These are phyloP conservation scores for Parnassius mnemosyne DNA, from an alignment of 2,888 invertebrate species.

Conservation along the genomic window DNA sequence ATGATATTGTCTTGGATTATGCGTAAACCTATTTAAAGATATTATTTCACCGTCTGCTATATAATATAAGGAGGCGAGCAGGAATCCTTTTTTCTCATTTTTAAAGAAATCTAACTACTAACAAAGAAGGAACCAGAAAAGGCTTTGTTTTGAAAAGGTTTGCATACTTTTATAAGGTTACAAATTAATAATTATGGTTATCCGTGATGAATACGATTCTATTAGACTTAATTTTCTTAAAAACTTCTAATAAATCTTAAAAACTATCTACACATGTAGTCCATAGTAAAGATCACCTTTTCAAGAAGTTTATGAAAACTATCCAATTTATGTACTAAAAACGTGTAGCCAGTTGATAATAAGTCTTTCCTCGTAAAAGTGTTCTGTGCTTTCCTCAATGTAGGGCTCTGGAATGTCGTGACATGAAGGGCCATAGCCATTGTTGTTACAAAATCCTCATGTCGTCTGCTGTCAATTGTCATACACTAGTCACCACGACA, in stretches of 20 bases:
- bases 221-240: neutral
- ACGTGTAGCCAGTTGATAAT: conserved; percentile 15
- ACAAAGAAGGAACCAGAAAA: neutral
- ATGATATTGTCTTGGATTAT: neutral
- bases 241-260: neutral
- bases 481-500: conserved; percentile 1
- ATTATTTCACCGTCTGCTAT: neutral
- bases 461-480: conserved; percentile 21
- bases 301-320: neutral
- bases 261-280: no score
- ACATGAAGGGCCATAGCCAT: conserved; percentile 30
- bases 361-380: conserved; percentile 18
- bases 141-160: no score
- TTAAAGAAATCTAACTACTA: neutral
- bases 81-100: neutral
- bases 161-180: no score
- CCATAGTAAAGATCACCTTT: conserved; percentile 6
- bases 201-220: neutral
- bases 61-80: neutral
- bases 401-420: conserved; percentile 21
- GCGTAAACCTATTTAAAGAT: neutral
- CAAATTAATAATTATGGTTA: neutral
- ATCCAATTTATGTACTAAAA: conserved; percentile 11
- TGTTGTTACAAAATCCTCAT: conserved; percentile 23
- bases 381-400: conserved; percentile 19